Evolutionary conservation across 1,140 invertebrate species (phyloP), one percentile per base, ranked within the genome.

Genomic region (Drusus annulatus): DNA sequence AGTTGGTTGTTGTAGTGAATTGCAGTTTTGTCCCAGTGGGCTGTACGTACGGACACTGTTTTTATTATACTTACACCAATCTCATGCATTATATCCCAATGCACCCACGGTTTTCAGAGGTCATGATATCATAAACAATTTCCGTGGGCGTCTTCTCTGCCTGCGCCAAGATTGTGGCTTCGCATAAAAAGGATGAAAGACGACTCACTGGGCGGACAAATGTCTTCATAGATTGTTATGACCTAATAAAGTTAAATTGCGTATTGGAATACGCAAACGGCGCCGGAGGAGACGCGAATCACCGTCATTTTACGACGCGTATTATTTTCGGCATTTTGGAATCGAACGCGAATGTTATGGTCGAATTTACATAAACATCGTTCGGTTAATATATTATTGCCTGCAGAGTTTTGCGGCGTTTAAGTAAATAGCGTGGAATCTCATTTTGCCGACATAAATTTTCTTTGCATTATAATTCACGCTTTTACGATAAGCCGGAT

Each of bases 121-220:
- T 74, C 21, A 31, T 23, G 36, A 75, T 58, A 56, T 36, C 52
- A n/a, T 75, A 56, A 75, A 75, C 52, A 75, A 58, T 75, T 75
- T 75, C 51, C 10, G 71, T 56, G 71, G 71, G 71, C 52, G 71
- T 56, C 4, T 75, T 75, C 21, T n/a, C 52, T 15, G 50, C 45
- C 50, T 16, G 36, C 19, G 25, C 45, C 68, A 52, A 21, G 16
- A 65, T 31, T 65, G 45, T 10, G 63, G 68, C 68, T 17, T 23
- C 50, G 3, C 68, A 71, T 52, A 54, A 71, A 69, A 71, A 71
- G 68, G 68, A 23, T 68, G 17, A 68, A 50, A 68, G 63, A 68
- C 36, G 31, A 3, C 63, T 31, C 63, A 17, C 13, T 16, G 28
- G 31, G 63, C 63, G 63, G 63, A 68, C 63, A 68, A 68, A 68